A percentile compares a stretch with the other conserved stretches of the same genome.
phyloP scores from a whole-genome alignment of 2,888 invertebrate genomes.

The Prostheceraeus crozeri region DNA sequence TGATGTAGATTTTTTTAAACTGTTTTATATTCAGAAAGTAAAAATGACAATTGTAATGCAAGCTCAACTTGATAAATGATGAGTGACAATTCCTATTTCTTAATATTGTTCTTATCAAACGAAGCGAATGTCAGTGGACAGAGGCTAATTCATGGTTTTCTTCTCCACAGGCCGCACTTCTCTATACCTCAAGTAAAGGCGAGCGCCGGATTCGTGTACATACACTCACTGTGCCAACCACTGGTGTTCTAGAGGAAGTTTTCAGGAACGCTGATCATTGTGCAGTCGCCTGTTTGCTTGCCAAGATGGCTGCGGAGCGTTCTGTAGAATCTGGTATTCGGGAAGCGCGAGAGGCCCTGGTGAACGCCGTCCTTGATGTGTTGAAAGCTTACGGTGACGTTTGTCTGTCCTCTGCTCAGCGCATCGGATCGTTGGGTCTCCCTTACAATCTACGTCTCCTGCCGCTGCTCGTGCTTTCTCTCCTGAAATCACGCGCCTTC shows the following conservation, averaged over 20 bases:
- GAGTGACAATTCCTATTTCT: no score
- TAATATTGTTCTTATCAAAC: no score
- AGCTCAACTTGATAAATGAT: no score
- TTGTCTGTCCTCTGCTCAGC: conserved; percentile 56
- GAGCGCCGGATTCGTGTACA: conserved; percentile 94
- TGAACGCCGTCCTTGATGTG: conserved; percentile 86
- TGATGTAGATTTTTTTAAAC: no score
- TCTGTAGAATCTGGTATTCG: conserved; percentile 19
- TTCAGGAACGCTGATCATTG: conserved; percentile 82
- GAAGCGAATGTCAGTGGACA: no score
- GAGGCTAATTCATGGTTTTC: no score
- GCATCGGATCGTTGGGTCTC: conserved; percentile 61
- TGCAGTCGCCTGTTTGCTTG: conserved; percentile 64
- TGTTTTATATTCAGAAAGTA: no score
- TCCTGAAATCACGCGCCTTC: conserved; percentile 80
- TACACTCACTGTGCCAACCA: conserved; percentile 84
- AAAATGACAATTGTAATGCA: no score
- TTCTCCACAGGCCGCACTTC: conserved; percentile 93
- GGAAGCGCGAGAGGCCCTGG: conserved; percentile 90
- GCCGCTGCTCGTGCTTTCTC: conserved; percentile 77
- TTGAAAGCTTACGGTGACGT: conserved; percentile 64
- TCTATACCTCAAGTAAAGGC: conserved; percentile 89
- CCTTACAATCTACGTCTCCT: conserved; percentile 71
- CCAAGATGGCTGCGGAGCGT: conserved; percentile 69
- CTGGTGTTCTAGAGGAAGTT: conserved; percentile 73